phyloP scores from a whole-genome alignment of 2,113 vertebrate species.

The Uria lomvia region DNA sequence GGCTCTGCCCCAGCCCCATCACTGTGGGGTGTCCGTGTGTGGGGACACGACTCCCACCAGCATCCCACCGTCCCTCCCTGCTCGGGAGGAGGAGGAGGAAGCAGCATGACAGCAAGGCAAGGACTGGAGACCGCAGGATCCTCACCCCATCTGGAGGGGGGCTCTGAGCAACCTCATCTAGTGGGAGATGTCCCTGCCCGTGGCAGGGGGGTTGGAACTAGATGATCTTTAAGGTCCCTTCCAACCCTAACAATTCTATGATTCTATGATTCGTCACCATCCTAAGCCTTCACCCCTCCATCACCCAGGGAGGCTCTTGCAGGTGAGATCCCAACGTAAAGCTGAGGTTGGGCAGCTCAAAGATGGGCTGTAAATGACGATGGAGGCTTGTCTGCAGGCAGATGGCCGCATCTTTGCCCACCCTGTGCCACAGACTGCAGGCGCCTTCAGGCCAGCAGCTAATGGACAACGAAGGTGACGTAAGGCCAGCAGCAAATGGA shows the following conservation, averaged over 20 bases:
- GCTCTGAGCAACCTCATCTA: too few relatives aligned
- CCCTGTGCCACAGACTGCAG: background rate
- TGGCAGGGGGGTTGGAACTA: too few relatives aligned
- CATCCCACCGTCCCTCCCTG: background rate
- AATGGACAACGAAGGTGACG: background rate
- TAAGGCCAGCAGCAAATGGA: background rate
- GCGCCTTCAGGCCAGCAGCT: background rate
- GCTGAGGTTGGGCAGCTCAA: background rate
- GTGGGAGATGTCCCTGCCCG: too few relatives aligned
- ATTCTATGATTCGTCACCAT: background rate
- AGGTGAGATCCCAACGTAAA: rapidly evolving
- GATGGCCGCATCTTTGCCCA: background rate
- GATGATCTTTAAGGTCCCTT: too few relatives aligned
- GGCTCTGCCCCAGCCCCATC: background rate
- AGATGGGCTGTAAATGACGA: background rate
- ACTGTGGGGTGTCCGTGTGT: background rate
- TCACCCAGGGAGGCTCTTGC: background rate
- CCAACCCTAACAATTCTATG: too few relatives aligned
- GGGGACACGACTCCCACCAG: background rate
- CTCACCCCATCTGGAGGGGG: background rate
- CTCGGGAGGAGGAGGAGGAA: background rate
- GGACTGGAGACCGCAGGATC: background rate
- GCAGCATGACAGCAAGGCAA: background rate
- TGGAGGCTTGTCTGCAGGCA: background rate
- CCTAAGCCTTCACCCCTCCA: background rate